phyloP scores from a whole-genome alignment of 2,113 vertebrate species.

The Cryptomyrus ogoouensis region DNA sequence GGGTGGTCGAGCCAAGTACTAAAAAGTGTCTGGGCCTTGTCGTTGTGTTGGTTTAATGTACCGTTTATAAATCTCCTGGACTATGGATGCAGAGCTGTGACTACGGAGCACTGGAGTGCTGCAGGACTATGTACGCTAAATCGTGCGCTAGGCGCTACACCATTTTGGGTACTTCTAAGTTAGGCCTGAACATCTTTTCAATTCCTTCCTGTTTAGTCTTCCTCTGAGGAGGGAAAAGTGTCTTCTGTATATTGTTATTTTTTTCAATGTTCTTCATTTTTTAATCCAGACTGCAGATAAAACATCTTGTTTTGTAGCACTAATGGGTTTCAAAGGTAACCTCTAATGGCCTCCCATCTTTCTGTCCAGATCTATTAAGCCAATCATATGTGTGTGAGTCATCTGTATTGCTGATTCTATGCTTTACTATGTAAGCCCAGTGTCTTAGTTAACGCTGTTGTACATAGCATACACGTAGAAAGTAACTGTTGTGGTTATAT shows the following conservation, averaged over 20 bases:
- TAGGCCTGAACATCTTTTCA: not conserved
- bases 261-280: not conserved
- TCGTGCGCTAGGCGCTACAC: not conserved
- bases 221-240: not conserved
- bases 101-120: not conserved
- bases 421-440: slow-evolving; percentile 28
- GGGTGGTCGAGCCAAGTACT: not conserved
- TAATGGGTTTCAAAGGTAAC: slow-evolving; percentile 4
- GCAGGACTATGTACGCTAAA: not conserved
- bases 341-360: not conserved
- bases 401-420: slow-evolving; percentile 26
- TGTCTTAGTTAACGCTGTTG: slow-evolving; percentile 25
- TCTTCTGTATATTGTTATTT: not conserved
- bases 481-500: slow-evolving; percentile 30
- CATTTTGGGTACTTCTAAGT: not conserved
- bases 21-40: not conserved
- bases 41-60: not conserved
- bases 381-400: slow-evolving; percentile 15
- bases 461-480: slow-evolving; percentile 27
- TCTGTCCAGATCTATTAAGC: not conserved
- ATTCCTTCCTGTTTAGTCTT: not conserved
- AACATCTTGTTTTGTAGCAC: slow-evolving; percentile 6
- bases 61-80: not conserved
- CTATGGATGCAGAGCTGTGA: not conserved
- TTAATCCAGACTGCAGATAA: not conserved